Conservation (phyloP, 2,888 invertebrate species). For the Laothoe populi region DNA sequence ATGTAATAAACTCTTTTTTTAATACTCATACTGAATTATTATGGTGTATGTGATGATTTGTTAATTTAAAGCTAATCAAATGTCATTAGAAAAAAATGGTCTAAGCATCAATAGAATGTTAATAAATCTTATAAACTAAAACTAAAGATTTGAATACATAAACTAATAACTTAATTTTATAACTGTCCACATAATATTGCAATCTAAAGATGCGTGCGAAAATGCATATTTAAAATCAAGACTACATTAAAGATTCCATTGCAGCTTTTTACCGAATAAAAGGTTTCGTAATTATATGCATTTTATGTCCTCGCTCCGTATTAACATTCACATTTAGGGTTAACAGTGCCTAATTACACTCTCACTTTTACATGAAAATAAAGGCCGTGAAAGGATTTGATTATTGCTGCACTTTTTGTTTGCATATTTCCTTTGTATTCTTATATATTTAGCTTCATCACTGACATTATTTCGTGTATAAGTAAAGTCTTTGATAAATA, state of each 20-base stretch:
- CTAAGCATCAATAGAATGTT: not conserved
- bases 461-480: not conserved
- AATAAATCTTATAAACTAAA: not conserved
- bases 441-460: too few species aligned
- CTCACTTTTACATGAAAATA: slow-evolving; percentile 16
- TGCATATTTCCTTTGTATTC: not conserved
- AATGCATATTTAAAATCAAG: slow-evolving; percentile 23
- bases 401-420: slow-evolving; percentile 12
- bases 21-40: not conserved
- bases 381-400: slow-evolving; percentile 25
- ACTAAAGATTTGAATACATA: not conserved
- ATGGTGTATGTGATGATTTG: not conserved
- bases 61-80: not conserved
- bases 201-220: not conserved
- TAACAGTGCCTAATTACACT: slow-evolving; percentile 25
- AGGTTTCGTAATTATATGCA: slow-evolving; percentile 16
- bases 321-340: slow-evolving; percentile 28
- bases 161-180: not conserved
- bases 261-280: slow-evolving; percentile 21
- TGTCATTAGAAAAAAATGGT: not conserved
- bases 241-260: slow-evolving; percentile 24
- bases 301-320: slow-evolving; percentile 25
- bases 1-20: too few species aligned
- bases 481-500: not conserved
- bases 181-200: not conserved